These are phyloP conservation scores for Brachionus calyciflorus DNA, from an alignment of 1,140 invertebrate species.

Conservation along the genomic window DNA sequence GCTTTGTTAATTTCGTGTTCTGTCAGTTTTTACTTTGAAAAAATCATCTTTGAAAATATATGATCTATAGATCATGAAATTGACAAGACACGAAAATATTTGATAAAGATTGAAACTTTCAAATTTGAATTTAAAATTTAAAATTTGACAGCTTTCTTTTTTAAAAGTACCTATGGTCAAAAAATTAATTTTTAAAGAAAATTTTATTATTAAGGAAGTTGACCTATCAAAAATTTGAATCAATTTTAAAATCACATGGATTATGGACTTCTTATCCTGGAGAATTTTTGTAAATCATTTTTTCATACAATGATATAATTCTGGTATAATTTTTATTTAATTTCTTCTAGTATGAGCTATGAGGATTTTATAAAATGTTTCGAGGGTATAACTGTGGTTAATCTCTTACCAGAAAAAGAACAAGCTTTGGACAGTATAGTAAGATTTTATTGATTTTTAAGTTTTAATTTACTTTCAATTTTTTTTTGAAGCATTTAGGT, in stretches of 20 bases:
- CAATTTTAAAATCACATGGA: neutral
- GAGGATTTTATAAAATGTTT: slow-evolving; percentile 34
- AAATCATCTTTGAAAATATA: too few relatives aligned
- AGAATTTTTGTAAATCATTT: slow-evolving; percentile 47
- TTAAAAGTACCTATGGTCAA: too few relatives aligned
- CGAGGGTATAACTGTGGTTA: slow-evolving; percentile 18
- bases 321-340: neutral
- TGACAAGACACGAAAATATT: too few relatives aligned
- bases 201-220: neutral
- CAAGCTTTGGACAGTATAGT: neutral
- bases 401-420: slow-evolving; percentile 36
- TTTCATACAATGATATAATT: too few relatives aligned
- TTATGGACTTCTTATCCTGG: slow-evolving; percentile 37
- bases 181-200: neutral
- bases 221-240: slow-evolving; percentile 11
- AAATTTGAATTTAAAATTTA: too few relatives aligned
- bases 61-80: too few relatives aligned
- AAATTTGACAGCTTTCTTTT: too few relatives aligned
- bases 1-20: neutral
- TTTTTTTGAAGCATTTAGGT: neutral
- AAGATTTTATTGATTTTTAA: neutral
- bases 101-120: too few relatives aligned
- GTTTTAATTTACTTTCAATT: neutral
- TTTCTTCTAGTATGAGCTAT: slow-evolving; percentile 15
- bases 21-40: neutral